Evolutionary conservation across 2,888 invertebrate species (phyloP), one percentile per base, ranked within the genome.

Genomic region (Pseudanteris insignis): DNA sequence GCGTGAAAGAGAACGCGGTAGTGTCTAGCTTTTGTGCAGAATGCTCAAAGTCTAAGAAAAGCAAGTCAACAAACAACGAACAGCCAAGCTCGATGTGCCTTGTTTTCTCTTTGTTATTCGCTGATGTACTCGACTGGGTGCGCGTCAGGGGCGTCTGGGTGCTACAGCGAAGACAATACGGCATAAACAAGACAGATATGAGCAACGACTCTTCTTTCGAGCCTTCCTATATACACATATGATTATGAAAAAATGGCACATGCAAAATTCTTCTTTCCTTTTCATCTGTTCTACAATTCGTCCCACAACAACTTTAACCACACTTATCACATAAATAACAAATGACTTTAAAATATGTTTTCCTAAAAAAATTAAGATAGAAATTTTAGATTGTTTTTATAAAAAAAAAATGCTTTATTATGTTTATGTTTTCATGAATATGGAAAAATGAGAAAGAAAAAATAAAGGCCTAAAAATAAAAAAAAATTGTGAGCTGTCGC

Each of bases 51-150:
- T 11, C 50, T 37, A 59, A 59, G 59, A 53, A 59, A 59, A 59
- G 59, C 59, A 47, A 51, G 46, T 59, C 51, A 47, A 41, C 41
- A 36, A 44, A 28, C 46, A 51, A 37, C 30, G 28, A 48, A 44
- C 58, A 51, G 58, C 44, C 33, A 33, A n/a, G 11, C 59, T 53
- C 32, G 30, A 41, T 53, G 53, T 43, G 30, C 41, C 59, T 46
- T 37, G 59, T 53, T 59, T 47, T 50, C 41, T 30, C 36, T 59
- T 59, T 59, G 47, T 59, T 59, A 47, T 32, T 29, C n/a, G 18
- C 25, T 51, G 34, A 59, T 18, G 6, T 59, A 53, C 53, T 53
- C 18, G 36, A 47, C 41, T 59, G 37, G 18, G 9, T 29, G 25
- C 40, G 34, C 38, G 51, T 37, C 26, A 13, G 25, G 14, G 33